phyloP scores from a whole-genome alignment of 1,140 invertebrate genomes.

The silkworm (Bombyx mori) region ASM3026992v2 NC_085120.1:5141001-5141500 shows the following conservation, averaged over 20 bases:
- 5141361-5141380: slow-evolving; percentile 13
- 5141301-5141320: slow-evolving; percentile 52
- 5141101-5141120: no score
- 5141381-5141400: background rate
- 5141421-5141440: background rate
- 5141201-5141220: slow-evolving; percentile 7
- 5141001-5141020: no score
- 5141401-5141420: background rate
- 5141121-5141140: no score
- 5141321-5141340: slow-evolving; percentile 43
- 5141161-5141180: no score
- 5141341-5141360: slow-evolving; percentile 37
- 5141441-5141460: background rate
- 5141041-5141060: no score
- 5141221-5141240: slow-evolving; percentile 7
- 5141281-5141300: slow-evolving; percentile 42
- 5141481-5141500: background rate
- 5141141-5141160: no score
- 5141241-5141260: slow-evolving; percentile 15
- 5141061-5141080: no score
- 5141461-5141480: background rate
- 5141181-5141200: no score
- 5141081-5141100: no score
- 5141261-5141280: slow-evolving; percentile 25
- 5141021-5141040: no score